phyloP scores from a whole-genome alignment of 1,140 invertebrate species.

The Uloborus diversus region DNA sequence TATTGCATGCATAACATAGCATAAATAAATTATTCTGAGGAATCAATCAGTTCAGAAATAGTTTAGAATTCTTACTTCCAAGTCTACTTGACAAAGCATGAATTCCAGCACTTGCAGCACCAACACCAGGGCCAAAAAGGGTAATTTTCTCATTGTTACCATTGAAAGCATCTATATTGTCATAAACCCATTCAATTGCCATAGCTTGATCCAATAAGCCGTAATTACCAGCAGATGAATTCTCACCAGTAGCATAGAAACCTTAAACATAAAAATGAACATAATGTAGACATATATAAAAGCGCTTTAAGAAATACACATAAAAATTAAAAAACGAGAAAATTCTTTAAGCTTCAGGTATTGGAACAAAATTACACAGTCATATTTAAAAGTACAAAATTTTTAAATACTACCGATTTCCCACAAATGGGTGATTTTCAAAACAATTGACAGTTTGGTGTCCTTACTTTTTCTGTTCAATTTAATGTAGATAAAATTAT shows the following conservation, averaged over 20 bases:
- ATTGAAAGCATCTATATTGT: constrained; percentile 89
- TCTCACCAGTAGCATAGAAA: constrained; percentile 91
- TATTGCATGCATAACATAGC: no score
- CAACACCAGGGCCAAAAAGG: constrained; percentile 91
- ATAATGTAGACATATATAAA: neutral
- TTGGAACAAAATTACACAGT: no score
- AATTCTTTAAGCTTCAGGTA: no score
- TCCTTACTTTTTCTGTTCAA: no score
- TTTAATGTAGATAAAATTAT: no score
- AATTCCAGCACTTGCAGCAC: constrained; percentile 87
- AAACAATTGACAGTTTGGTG: no score
- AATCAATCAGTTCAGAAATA: no score
- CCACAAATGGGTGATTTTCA: no score
- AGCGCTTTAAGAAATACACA: neutral
- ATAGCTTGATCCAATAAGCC: constrained; percentile 92
- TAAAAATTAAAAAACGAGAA: no score
- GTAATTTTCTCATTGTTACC: constrained; percentile 89
- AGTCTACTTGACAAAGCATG: constrained; percentile 70
- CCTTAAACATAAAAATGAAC: constrained; percentile 69
- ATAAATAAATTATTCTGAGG: no score
- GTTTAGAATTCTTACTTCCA: constrained; percentile 56
- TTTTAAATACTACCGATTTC: no score
- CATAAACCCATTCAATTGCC: constrained; percentile 90
- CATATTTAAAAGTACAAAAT: no score
- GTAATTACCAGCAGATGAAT: constrained; percentile 96